A percentile compares a stretch with the other conserved stretches of the same genome.
These are phyloP conservation scores for Aplocera efformata DNA, from an alignment of 2,888 invertebrate genomes.

Conservation along the genomic window DNA sequence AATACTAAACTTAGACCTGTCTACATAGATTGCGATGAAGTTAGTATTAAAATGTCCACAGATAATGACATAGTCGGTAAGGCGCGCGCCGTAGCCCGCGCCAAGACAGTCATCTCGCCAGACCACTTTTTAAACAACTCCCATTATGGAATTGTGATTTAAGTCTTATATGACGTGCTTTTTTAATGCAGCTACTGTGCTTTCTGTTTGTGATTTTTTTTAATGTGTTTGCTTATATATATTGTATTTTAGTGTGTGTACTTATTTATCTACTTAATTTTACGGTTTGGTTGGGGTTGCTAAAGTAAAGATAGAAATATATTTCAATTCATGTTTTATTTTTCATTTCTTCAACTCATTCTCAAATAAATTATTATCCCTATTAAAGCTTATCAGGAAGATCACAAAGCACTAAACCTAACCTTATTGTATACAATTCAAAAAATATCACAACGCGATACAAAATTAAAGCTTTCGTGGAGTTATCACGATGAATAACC, in stretches of 20 bases:
- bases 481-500: conserved; percentile 68
- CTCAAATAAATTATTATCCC: conserved; percentile 60
- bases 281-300: conserved; percentile 17
- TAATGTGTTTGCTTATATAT: conserved; percentile 19
- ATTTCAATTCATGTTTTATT: conserved; percentile 52
- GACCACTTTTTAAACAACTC: conserved; percentile 58
- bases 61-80: conserved; percentile 27
- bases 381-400: conserved; percentile 71
- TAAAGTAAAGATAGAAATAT: conserved; percentile 54
- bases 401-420: conserved; percentile 59
- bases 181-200: conserved; percentile 29
- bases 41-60: conserved; percentile 11
- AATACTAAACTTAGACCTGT: conserved; percentile 17
- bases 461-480: conserved; percentile 71
- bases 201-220: conserved; percentile 27
- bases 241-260: conserved; percentile 13
- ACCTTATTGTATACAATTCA: conserved; percentile 64
- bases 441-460: conserved; percentile 70
- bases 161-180: conserved; percentile 23
- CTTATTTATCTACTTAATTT: conserved; percentile 11
- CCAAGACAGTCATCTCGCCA: conserved; percentile 47
- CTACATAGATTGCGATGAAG: neutral
- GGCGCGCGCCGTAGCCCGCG: conserved; percentile 46
- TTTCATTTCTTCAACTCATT: conserved; percentile 30
- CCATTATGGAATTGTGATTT: conserved; percentile 42